A percentile compares a stretch with the other conserved stretches of the same genome.
Conservation (phyloP, 2,113 vertebrate genomes). For the Acrocephalus arundinaceus region DNA sequence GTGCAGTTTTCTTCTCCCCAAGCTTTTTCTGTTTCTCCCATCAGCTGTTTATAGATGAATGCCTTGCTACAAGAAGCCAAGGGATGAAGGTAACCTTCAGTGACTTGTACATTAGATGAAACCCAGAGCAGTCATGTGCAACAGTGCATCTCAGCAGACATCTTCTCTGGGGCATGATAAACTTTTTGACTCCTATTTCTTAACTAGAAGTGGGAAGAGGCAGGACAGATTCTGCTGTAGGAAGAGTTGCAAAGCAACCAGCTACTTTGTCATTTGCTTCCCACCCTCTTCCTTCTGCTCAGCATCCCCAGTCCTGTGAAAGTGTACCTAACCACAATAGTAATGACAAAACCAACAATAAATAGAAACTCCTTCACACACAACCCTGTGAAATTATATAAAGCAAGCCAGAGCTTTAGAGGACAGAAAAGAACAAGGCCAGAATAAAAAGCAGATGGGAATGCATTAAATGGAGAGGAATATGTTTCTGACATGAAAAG, state of each 20-base stretch:
- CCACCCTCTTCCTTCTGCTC: not conserved
- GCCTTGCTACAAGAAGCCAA: not conserved
- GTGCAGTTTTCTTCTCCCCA: not conserved
- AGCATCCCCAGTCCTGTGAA: not conserved
- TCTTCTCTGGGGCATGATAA: not conserved
- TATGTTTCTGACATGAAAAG: not conserved
- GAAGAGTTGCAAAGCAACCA: not conserved
- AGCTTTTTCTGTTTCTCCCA: not conserved
- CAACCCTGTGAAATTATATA: not conserved
- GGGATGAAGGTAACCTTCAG: not conserved
- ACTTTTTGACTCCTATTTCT: not conserved
- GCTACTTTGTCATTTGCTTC: not conserved
- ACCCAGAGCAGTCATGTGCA: not conserved
- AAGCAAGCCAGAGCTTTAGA: not conserved
- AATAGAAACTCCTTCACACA: not conserved
- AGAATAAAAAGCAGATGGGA: constrained; percentile 38
- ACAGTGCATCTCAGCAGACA: accelerated
- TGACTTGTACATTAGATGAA: not conserved
- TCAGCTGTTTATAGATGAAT: not conserved
- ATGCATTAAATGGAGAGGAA: not conserved
- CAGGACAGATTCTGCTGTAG: not conserved
- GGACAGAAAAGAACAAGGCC: not conserved
- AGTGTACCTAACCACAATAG: not conserved
- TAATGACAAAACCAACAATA: not conserved
- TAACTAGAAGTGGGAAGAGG: not conserved